These are phyloP conservation scores for Chymomyza fuscimana DNA, from an alignment of 2,888 invertebrate species.

Conservation along the genomic window DNA sequence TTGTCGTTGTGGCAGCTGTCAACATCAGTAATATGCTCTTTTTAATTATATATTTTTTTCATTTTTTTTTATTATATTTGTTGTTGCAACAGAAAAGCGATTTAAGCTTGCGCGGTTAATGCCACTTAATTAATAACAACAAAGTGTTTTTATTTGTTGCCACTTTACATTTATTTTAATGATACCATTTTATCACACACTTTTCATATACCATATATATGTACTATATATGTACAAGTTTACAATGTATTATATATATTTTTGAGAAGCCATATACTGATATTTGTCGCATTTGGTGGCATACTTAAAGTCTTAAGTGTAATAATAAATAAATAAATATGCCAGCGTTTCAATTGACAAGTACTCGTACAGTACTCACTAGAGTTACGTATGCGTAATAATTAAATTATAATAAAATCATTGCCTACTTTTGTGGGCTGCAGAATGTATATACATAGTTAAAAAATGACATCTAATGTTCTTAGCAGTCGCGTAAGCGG, in stretches of 20 bases:
- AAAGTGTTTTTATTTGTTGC: conserved; percentile 45
- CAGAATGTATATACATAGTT: no score
- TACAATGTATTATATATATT: conserved; percentile 18
- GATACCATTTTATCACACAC: conserved; percentile 37
- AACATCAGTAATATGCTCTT: background rate
- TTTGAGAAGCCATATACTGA: conserved; percentile 52
- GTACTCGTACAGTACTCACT: background rate
- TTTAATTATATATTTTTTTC: conserved; percentile 14
- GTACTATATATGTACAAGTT: background rate
- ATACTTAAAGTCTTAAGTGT: conserved; percentile 58
- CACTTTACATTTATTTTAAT: conserved; percentile 47
- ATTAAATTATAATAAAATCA: background rate
- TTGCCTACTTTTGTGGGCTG: background rate
- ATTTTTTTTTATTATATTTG: conserved; percentile 15
- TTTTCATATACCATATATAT: background rate
- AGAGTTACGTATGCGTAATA: background rate
- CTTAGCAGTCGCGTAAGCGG: no score
- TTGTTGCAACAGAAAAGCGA: conserved; percentile 3
- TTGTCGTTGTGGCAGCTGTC: conserved; percentile 4
- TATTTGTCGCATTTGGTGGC: conserved; percentile 36
- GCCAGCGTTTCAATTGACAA: background rate
- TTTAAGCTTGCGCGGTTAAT: conserved; percentile 40
- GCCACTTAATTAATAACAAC: conserved; percentile 65
- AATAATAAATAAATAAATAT: conserved; percentile 52
- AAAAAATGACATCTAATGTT: no score